A percentile compares a stretch with the other conserved stretches of the same genome.
phyloP scores from a whole-genome alignment of 2,113 vertebrate genomes.

The Eulemur macaco region DNA sequence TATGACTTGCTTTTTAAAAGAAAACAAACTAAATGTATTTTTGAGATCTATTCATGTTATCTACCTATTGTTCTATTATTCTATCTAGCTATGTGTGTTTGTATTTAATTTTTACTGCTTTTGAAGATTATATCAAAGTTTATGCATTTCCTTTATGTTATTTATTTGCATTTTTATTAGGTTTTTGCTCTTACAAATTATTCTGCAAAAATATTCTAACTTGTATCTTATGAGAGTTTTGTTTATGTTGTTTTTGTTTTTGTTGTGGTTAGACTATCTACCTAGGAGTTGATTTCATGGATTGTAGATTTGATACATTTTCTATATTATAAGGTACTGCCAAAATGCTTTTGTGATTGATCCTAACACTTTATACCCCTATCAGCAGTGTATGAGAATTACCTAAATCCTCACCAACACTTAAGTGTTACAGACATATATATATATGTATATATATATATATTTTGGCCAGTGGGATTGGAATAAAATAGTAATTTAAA shows the following conservation, averaged over 20 bases:
- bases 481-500: neutral
- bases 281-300: neutral
- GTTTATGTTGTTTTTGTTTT: neutral
- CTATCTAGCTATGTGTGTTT: neutral
- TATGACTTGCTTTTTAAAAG: neutral
- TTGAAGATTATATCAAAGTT: neutral
- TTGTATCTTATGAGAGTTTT: neutral
- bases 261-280: neutral
- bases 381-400: neutral
- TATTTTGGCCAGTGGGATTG: neutral
- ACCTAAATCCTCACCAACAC: neutral
- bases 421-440: neutral
- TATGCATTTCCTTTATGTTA: neutral
- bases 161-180: neutral
- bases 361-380: neutral
- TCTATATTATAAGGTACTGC: neutral
- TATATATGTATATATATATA: no score
- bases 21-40: neutral
- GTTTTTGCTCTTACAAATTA: neutral
- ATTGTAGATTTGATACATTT: neutral
- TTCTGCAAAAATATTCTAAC: slow-evolving; percentile 6
- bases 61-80: neutral
- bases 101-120: neutral
- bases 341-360: neutral
- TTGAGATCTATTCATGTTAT: neutral